Evolutionary conservation across 2,888 invertebrate species (phyloP).

Genomic region (Lasioglossum oenotherae): DNA sequence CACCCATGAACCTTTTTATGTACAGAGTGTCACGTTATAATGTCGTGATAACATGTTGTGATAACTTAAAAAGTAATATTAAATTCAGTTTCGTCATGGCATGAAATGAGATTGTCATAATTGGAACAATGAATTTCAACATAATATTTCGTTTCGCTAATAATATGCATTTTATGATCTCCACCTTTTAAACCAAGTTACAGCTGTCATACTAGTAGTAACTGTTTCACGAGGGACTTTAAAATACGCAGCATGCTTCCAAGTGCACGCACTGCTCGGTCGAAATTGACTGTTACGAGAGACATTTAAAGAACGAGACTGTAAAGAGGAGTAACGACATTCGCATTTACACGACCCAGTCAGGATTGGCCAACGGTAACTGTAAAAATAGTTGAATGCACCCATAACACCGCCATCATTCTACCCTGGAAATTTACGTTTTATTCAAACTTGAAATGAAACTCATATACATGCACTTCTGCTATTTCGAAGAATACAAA

Average conservation of each 20-base stretch:
- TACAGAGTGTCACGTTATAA: no score
- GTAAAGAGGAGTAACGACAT: constrained; percentile 34
- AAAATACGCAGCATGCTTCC: constrained; percentile 8
- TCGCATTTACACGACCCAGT: background rate
- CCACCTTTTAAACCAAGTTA: background rate
- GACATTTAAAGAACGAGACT: constrained; percentile 30
- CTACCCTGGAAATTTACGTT: background rate
- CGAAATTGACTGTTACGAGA: constrained; percentile 34
- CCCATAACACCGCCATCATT: background rate
- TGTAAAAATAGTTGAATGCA: constrained; percentile 19
- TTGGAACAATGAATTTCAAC: background rate
- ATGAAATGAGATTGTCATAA: background rate
- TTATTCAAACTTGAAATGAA: background rate
- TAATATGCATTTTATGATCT: background rate
- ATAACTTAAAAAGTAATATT: background rate
- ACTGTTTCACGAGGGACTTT: constrained; percentile 16
- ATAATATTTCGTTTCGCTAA: background rate
- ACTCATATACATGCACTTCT: background rate
- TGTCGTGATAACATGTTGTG: no score
- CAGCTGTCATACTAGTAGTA: background rate
- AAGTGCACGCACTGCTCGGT: constrained; percentile 2
- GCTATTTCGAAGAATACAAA: background rate
- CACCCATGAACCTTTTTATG: no score
- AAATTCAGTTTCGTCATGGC: background rate
- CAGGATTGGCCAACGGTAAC: constrained; percentile 34